Evolutionary conservation across 53 echinoderm and acorn worm genomes (phyloP).

Genomic region (Apostichopus leukothele): DNA sequence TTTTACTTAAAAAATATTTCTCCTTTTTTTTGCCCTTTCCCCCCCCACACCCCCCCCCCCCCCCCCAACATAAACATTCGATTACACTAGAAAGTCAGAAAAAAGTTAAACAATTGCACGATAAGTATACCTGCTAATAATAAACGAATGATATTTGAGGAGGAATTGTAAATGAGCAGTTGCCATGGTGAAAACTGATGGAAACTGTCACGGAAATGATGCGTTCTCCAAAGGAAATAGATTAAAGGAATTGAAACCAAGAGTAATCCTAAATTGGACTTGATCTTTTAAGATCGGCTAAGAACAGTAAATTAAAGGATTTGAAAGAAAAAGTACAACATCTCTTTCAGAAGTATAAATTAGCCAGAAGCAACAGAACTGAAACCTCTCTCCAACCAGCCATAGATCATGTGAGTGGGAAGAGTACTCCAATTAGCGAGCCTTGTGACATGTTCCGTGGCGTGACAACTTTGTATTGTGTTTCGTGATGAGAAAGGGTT

Average conservation of each 20-base stretch:
- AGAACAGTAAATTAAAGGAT: not conserved
- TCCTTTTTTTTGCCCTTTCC: not conserved
- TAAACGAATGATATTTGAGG: not conserved
- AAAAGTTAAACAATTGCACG: not conserved
- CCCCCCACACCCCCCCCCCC: not conserved
- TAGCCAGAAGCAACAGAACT: not conserved
- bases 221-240: not conserved
- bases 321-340: not conserved
- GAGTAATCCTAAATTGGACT: not conserved
- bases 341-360: not conserved
- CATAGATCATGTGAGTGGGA: no score
- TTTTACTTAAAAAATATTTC: not conserved
- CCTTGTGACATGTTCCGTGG: no score
- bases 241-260: not conserved
- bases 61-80: not conserved
- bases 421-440: not conserved
- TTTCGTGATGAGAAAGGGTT: no score
- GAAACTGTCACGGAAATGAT: no score
- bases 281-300: not conserved
- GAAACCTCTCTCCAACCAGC: not conserved
- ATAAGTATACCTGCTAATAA: not conserved
- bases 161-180: not conserved
- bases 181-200: not conserved
- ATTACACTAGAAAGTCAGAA: not conserved
- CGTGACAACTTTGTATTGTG: no score